Evolutionary conservation across 1,140 invertebrate species (phyloP), one percentile per base, ranked within the genome.

Genomic region (Drosophila micromelanica): DNA sequence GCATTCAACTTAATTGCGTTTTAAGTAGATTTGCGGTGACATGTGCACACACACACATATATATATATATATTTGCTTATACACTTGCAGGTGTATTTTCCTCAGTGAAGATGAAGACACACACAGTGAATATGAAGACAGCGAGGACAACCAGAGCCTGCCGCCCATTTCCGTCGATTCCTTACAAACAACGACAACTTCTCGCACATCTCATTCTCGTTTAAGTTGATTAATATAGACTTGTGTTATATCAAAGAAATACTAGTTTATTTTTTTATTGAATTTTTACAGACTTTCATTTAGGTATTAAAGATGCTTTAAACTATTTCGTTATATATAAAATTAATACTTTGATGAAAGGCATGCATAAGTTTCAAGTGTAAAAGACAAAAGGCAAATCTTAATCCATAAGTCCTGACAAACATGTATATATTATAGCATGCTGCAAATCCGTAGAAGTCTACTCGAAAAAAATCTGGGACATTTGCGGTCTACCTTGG

Each of bases 1-100:
- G 84, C 76, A 89, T 87, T 84, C 79, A 87, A 87, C 82, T 89
- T 87, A 87, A 87, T 87, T 87, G 82, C 73, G 76, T 87, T 89
- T 87, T 87, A 87, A 87, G 82, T 87, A 89, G 84, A 87, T 87
- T 87, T 87, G 82, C 80, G 76, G 82, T 72, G 76, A 69, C 78
- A 76, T 89, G 56, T 76, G 42, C 42, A 46, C 48, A 61, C 43
- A 56, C 13, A 40, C 40, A 54, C 27, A 42, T 6, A 60, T 15
- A 54, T 11, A 37, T 7, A 52, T 32, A 43, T 5, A n/a, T 37
- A 45, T 23, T 11, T 32, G 48, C n/a, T 3, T 23, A 49, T 15
- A 43, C 27, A 13, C 38, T 11, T 63, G 23, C 40, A 37, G 46
- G n/a, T 52, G n/a, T 42, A 61, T 56, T 63, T 35, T 56, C 35